Evolutionary conservation across 2,113 vertebrate species (phyloP).

Genomic region (Sminthopsis crassicaudata): DNA sequence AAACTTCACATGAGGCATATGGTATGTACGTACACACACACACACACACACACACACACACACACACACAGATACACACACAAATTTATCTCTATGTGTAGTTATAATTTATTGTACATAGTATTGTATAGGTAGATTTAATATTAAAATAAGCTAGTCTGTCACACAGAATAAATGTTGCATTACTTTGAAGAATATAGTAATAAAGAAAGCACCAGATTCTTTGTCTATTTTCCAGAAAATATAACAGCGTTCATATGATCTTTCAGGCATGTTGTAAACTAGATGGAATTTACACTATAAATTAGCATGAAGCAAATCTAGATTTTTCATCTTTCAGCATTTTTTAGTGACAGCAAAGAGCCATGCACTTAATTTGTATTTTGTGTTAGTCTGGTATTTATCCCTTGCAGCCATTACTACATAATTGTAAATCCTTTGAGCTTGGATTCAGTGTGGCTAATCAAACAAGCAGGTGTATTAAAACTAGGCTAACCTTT

Average conservation of each 20-base stretch:
- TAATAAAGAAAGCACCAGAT: background rate
- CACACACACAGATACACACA: too few species aligned
- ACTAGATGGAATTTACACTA: background rate
- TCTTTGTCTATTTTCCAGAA: background rate
- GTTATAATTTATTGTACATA: background rate
- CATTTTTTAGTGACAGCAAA: background rate
- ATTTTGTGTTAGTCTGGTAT: constrained; percentile 10
- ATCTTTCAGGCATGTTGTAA: background rate
- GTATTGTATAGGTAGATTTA: background rate
- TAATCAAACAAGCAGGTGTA: constrained; percentile 37
- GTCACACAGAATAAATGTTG: background rate
- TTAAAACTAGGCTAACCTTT: constrained; percentile 14
- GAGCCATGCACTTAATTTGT: constrained; percentile 8
- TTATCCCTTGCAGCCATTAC: constrained; percentile 34
- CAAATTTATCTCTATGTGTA: background rate
- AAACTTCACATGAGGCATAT: background rate
- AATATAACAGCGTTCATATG: background rate
- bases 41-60: too few species aligned
- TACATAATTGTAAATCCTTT: constrained; percentile 40
- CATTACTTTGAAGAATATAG: background rate
- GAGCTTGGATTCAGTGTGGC: constrained; percentile 26
- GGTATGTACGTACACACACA: too few species aligned
- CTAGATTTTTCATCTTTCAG: background rate
- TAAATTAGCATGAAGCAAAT: background rate
- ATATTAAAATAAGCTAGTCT: background rate